phyloP scores from a whole-genome alignment of 2,888 invertebrate species.

The Uropetala carovei region DNA sequence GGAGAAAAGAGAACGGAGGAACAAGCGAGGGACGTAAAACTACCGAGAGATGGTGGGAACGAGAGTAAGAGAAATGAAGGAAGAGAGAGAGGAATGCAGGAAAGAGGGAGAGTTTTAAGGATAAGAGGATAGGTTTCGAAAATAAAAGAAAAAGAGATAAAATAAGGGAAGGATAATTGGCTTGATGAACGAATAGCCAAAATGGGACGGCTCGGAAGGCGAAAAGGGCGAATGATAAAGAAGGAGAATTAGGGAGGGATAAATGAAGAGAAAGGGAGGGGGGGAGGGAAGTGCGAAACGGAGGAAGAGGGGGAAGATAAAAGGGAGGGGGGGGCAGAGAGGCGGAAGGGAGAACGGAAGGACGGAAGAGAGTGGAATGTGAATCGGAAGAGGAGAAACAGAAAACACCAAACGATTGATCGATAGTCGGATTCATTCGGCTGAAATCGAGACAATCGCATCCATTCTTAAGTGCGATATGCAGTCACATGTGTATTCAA shows the following conservation, averaged over 20 bases:
- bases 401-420: not conserved
- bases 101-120: not conserved
- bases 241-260: not conserved
- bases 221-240: not conserved
- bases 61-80: not conserved
- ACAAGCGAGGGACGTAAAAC: not conserved
- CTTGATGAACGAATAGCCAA: too few relatives aligned
- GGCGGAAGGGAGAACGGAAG: not conserved
- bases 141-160: too few relatives aligned
- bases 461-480: not conserved
- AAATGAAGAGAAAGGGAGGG: not conserved
- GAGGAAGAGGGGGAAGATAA: not conserved
- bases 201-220: too few relatives aligned
- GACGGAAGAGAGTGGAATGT: not conserved
- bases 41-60: too few relatives aligned
- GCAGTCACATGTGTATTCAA: not conserved
- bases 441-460: not conserved
- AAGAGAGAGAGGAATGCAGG: not conserved
- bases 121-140: too few relatives aligned
- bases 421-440: not conserved
- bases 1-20: not conserved
- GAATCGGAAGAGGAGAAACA: not conserved
- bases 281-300: not conserved
- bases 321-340: not conserved
- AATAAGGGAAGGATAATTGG: too few relatives aligned